phyloP scores from a whole-genome alignment of 2,888 invertebrate genomes.

The Tipula helvola region DNA sequence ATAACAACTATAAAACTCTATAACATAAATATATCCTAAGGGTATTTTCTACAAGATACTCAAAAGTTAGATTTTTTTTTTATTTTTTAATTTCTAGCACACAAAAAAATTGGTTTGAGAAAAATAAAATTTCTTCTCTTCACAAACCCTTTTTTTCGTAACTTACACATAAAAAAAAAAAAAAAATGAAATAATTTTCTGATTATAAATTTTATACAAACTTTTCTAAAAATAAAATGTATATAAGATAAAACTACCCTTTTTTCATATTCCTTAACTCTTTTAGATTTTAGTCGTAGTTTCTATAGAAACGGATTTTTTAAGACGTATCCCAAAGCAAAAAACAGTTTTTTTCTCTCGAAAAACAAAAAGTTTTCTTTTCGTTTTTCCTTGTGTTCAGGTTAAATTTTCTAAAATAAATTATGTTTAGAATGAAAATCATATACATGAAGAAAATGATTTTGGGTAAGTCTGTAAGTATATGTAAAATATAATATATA shows the following conservation, averaged over 20 bases:
- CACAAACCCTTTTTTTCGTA: background rate
- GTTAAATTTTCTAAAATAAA: constrained; percentile 4
- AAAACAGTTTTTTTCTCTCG: background rate
- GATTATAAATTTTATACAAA: background rate
- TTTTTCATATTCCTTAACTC: constrained; percentile 9
- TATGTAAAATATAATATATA: background rate
- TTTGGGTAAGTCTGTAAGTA: background rate
- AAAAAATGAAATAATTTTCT: background rate
- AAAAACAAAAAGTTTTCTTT: background rate
- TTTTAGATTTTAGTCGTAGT: constrained; percentile 9
- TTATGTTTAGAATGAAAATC: background rate
- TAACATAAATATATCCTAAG: constrained; percentile 10
- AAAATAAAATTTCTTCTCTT: background rate
- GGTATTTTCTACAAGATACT: constrained; percentile 10
- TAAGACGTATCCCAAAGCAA: constrained; percentile 7
- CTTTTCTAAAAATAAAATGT: constrained; percentile 5
- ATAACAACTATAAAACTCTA: background rate
- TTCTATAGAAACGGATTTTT: constrained; percentile 4
- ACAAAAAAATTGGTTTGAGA: constrained; percentile 7
- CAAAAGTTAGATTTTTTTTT: background rate
- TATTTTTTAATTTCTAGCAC: background rate
- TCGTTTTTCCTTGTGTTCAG: background rate
- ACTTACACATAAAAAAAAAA: background rate
- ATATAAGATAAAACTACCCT: constrained; percentile 6
- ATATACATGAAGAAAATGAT: background rate